These are phyloP conservation scores for Alosa sapidissima DNA, from an alignment of 2,797 vertebrate genomes.

Conservation along the genomic window DNA sequence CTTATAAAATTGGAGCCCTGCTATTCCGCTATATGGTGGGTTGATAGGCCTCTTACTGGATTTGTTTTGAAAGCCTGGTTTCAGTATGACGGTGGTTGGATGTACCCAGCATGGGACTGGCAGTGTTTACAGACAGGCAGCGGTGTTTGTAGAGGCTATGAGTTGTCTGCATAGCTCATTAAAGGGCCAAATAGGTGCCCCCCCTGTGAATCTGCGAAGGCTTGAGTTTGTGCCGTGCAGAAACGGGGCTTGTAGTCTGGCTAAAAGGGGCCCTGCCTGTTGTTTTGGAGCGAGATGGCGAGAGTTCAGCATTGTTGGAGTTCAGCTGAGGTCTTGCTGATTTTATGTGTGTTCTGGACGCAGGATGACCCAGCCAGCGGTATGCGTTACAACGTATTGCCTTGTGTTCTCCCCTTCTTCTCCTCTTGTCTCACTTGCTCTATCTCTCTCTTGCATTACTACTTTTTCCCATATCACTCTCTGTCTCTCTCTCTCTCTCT, in stretches of 20 bases:
- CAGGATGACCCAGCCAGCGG: conserved; percentile 69
- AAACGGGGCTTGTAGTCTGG: background rate
- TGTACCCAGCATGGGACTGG: background rate
- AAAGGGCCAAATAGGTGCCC: conserved; percentile 14
- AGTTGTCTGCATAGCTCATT: background rate
- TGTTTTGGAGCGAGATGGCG: conserved; percentile 37
- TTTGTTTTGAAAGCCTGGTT: conserved; percentile 8
- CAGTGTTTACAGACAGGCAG: conserved; percentile 11
- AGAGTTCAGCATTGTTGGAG: conserved; percentile 54
- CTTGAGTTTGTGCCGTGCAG: background rate
- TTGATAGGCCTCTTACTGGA: background rate
- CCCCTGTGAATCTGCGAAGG: background rate
- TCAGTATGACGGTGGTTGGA: conserved; percentile 5
- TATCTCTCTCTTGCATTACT: background rate
- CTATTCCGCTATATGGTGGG: background rate
- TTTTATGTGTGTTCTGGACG: conserved; percentile 76
- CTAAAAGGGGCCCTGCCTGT: conserved; percentile 27
- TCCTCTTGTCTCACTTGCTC: conserved; percentile 40
- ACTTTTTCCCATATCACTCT: background rate
- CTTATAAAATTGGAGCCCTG: background rate
- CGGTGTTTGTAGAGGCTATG: background rate
- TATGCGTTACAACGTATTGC: conserved; percentile 68
- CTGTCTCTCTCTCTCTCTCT: background rate
- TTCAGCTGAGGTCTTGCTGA: conserved; percentile 62
- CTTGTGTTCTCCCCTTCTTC: conserved; percentile 43